Conservation (phyloP, 23 tunicate species). For the Ciona savignyi region DNA sequence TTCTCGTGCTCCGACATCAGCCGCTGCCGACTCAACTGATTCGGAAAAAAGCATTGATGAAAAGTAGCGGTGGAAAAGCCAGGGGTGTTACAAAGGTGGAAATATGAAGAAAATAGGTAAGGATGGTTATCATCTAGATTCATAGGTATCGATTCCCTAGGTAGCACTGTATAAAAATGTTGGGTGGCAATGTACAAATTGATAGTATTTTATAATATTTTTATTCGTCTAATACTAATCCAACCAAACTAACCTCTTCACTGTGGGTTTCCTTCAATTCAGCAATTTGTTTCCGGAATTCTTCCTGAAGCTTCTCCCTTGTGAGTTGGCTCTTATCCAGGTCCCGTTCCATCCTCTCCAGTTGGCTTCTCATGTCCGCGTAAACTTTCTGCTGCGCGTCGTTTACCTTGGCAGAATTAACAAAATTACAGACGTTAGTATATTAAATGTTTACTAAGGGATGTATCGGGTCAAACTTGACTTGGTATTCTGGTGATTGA, state of each 20-base stretch:
- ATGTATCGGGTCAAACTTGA: too few relatives aligned
- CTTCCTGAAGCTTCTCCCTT: slow-evolving; percentile 49
- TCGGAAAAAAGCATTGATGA: too few relatives aligned
- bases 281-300: slow-evolving; percentile 40
- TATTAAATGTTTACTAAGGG: neutral
- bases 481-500: too few relatives aligned
- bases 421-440: neutral
- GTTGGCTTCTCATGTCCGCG: slow-evolving; percentile 65
- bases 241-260: slow-evolving; percentile 36
- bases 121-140: too few relatives aligned
- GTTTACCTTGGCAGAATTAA: slow-evolving; percentile 13
- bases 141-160: too few relatives aligned
- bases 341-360: slow-evolving; percentile 60
- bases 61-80: too few relatives aligned
- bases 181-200: too few relatives aligned
- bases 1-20: slow-evolving; percentile 52
- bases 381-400: slow-evolving; percentile 79
- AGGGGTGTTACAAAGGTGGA: too few relatives aligned
- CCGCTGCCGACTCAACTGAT: slow-evolving; percentile 33
- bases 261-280: slow-evolving; percentile 65
- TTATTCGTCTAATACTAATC: too few relatives aligned
- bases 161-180: too few relatives aligned
- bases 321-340: slow-evolving; percentile 44
- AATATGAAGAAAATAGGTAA: too few relatives aligned
- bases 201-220: too few relatives aligned